phyloP scores from a whole-genome alignment of 2,113 vertebrate species.

The Ammodytes dubius region DNA sequence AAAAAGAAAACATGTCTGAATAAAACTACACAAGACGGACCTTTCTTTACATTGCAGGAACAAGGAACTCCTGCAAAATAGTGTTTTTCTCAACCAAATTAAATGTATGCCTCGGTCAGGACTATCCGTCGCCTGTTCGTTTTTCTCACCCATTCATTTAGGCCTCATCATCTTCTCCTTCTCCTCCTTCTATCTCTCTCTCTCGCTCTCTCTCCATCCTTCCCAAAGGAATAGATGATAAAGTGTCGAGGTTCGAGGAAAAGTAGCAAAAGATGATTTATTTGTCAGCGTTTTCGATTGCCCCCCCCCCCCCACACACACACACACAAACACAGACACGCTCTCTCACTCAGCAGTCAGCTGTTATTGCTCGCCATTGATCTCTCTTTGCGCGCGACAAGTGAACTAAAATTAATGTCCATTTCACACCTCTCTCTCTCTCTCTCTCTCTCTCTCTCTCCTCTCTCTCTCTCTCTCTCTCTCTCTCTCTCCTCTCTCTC shows the following conservation, averaged over 20 bases:
- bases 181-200: background rate
- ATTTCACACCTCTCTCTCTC: constrained; percentile 85
- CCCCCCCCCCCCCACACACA: background rate
- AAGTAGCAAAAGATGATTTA: constrained; percentile 74
- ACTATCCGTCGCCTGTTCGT: background rate
- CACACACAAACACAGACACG: constrained; percentile 58
- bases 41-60: too few relatives aligned
- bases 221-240: constrained; percentile 22
- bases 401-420: constrained; percentile 99
- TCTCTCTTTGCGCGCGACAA: constrained; percentile 94
- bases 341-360: constrained; percentile 93
- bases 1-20: background rate
- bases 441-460: too few relatives aligned
- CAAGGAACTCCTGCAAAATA: background rate
- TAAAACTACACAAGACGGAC: background rate
- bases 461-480: too few relatives aligned
- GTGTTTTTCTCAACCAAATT: background rate
- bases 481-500: too few relatives aligned
- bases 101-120: background rate
- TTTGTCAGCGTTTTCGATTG: constrained; percentile 66
- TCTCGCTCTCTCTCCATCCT: background rate
- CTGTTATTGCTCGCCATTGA: constrained; percentile 98
- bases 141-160: background rate
- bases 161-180: constrained; percentile 19
- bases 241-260: constrained; percentile 57